Conservation (phyloP, 2,888 invertebrate genomes). For the Hetaerina titia region DNA sequence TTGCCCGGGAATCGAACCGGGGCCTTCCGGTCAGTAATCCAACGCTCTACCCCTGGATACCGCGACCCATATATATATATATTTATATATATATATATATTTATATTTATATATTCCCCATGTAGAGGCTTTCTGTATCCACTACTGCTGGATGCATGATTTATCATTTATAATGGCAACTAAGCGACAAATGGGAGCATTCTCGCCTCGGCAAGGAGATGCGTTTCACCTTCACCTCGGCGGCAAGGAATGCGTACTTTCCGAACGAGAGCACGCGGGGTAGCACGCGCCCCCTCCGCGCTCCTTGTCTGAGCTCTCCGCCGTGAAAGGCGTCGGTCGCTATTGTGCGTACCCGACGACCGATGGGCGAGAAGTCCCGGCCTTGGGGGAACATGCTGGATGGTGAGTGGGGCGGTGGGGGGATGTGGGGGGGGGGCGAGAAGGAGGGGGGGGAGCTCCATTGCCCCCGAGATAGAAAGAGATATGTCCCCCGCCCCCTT, state of each 20-base stretch:
- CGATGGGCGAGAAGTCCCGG: background rate
- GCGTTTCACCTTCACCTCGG: background rate
- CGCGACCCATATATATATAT: too few relatives aligned
- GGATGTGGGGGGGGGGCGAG: background rate
- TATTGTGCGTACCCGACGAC: background rate
- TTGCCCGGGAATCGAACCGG: too few relatives aligned
- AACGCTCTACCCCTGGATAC: too few relatives aligned
- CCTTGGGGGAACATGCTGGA: too few relatives aligned
- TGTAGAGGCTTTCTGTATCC: too few relatives aligned
- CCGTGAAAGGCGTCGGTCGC: background rate
- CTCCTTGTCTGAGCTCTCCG: background rate
- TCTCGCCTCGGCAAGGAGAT: background rate
- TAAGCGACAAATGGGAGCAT: background rate
- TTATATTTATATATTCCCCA: too few relatives aligned
- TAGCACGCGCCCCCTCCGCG: background rate
- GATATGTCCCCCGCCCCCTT: background rate
- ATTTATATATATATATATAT: too few relatives aligned
- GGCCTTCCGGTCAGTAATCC: too few relatives aligned
- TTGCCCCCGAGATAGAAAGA: too few relatives aligned
- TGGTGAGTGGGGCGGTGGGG: too few relatives aligned
- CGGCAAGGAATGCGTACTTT: background rate
- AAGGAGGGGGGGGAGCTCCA: background rate
- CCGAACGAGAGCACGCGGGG: background rate
- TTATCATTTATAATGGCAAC: too few relatives aligned
- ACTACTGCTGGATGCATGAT: too few relatives aligned